These are phyloP conservation scores for Coreoperca whiteheadi DNA, from an alignment of 2,113 vertebrate species.

Conservation along the genomic window DNA sequence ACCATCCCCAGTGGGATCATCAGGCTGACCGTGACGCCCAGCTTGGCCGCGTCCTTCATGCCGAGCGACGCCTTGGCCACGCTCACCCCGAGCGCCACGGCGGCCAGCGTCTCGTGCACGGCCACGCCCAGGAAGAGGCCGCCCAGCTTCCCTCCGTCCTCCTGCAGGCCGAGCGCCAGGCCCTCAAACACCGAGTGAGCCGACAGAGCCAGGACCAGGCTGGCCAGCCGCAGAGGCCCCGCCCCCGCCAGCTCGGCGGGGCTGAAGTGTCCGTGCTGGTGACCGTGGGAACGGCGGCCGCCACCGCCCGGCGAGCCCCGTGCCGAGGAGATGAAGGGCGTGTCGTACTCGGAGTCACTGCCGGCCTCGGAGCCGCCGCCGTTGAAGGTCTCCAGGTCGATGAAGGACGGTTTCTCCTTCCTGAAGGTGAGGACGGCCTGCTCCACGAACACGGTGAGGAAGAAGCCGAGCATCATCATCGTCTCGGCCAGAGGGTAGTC, in stretches of 20 bases:
- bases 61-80: conserved; percentile 86
- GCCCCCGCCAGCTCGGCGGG: conserved; percentile 81
- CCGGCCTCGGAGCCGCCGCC: conserved; percentile 88
- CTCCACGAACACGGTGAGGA: conserved; percentile 92
- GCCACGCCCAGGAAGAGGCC: conserved; percentile 91
- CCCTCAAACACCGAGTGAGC: conserved; percentile 94
- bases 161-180: conserved; percentile 92
- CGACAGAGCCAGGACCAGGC: conserved; percentile 89
- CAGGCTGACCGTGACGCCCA: conserved; percentile 86
- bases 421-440: conserved; percentile 91
- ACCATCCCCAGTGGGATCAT: conserved; percentile 91
- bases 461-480: conserved; percentile 92
- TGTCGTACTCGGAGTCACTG: conserved; percentile 94
- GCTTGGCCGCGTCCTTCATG: conserved; percentile 87
- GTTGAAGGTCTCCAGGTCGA: conserved; percentile 95
- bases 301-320: conserved; percentile 18
- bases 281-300: conserved; percentile 45
- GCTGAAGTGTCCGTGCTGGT: conserved; percentile 80
- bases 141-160: conserved; percentile 84
- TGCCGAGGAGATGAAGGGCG: conserved; percentile 85
- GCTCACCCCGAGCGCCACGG: conserved; percentile 89
- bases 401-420: conserved; percentile 92
- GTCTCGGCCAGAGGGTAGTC: conserved; percentile 94
- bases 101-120: conserved; percentile 91
- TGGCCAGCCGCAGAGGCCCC: conserved; percentile 87